phyloP scores from a whole-genome alignment of 2,888 invertebrate genomes.

The Callimorpha dominula region DNA sequence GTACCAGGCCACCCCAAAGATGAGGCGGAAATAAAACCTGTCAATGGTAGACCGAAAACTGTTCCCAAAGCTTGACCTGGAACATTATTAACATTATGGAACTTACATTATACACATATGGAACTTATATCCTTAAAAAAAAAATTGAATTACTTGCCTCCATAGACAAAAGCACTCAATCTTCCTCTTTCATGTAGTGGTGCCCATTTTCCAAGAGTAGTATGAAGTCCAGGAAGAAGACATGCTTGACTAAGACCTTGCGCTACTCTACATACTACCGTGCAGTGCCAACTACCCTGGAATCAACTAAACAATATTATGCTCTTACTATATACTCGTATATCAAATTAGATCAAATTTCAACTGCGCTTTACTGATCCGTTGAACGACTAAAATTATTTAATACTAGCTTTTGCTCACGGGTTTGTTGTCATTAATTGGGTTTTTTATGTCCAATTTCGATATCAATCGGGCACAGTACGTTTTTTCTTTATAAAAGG shows the following conservation, averaged over 20 bases:
- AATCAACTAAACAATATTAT: not conserved
- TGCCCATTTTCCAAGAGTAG: constrained; percentile 89
- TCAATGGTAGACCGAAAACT: constrained; percentile 90
- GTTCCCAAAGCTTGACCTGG: constrained; percentile 92
- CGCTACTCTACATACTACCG: constrained; percentile 86
- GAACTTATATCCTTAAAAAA: too few relatives aligned
- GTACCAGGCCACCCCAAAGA: constrained; percentile 92
- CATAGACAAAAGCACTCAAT: constrained; percentile 84
- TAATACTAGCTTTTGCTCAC: too few relatives aligned
- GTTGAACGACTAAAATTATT: not conserved
- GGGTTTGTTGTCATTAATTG: not conserved
- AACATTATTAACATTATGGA: constrained; percentile 16
- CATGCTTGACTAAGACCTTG: constrained; percentile 90
- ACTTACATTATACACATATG: not conserved
- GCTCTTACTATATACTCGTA: too few relatives aligned
- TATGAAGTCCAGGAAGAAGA: constrained; percentile 88
- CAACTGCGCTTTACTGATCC: not conserved
- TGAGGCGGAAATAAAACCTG: constrained; percentile 90
- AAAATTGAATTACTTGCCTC: constrained; percentile 44
- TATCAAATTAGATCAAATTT: not conserved
- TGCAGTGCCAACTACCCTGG: constrained; percentile 23
- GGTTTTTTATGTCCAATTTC: too few relatives aligned
- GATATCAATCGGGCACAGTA: too few relatives aligned
- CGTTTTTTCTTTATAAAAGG: not conserved
- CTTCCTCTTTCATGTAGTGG: constrained; percentile 88